A percentile compares a stretch with the other conserved stretches of the same genome.
These are phyloP conservation scores for Cyanistes caeruleus DNA, from an alignment of 2,113 vertebrate genomes.

Conservation along the genomic window DNA sequence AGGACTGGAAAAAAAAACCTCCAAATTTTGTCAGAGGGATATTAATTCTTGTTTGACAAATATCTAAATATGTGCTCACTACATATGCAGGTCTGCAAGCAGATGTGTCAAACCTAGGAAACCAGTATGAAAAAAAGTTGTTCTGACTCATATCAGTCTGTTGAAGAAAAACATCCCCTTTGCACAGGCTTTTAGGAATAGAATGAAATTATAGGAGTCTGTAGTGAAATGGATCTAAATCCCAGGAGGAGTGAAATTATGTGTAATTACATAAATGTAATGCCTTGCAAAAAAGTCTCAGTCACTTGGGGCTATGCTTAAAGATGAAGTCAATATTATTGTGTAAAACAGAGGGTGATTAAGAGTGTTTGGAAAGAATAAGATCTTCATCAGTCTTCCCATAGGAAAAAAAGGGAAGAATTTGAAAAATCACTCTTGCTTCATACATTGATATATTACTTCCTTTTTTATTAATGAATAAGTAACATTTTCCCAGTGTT, in stretches of 20 bases:
- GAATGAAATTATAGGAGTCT: background rate
- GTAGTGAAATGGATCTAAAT: background rate
- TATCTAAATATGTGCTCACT: background rate
- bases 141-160: background rate
- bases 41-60: background rate
- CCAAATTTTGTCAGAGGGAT: background rate
- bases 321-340: background rate
- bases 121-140: background rate
- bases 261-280: background rate
- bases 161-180: background rate
- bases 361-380: background rate
- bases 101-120: background rate
- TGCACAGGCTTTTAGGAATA: background rate
- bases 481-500: background rate
- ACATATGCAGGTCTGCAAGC: background rate
- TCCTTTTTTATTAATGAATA: background rate
- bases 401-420: background rate
- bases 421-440: background rate
- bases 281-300: background rate
- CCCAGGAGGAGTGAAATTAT: background rate
- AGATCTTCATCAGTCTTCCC: background rate
- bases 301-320: background rate
- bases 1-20: rapidly evolving
- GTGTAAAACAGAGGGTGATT: background rate
- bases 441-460: background rate